Evolutionary conservation across 2,113 vertebrate species (phyloP), one percentile per base, ranked within the genome.

Genomic region (Corydoras maculifer): DNA sequence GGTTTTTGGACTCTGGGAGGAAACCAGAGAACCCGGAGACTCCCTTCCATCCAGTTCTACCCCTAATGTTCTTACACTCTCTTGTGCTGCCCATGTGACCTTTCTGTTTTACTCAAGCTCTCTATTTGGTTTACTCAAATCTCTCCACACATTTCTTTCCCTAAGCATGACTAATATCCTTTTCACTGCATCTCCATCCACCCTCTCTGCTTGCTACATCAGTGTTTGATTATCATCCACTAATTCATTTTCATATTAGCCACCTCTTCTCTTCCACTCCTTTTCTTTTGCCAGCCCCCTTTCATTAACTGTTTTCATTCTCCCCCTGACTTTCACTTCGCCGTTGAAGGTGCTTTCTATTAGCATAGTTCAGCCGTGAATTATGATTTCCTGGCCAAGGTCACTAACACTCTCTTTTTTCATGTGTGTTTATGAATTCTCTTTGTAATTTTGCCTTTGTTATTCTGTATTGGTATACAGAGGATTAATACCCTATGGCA

Each of bases 351-450:
- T 50, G 72, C 65, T 80, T 25, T 25, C 72, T 69, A 77, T 80
- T 77, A 77, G 69, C 69, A 31, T 32, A 62, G 69, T 60, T 66
- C 50, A 55, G 43, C 69, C 62, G 65, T 77, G 75, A 80, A 69
- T 77, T 71, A 77, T 77, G 72, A 77, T 69, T 69, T 80, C 65
- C 35, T 70, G 62, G 59, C 66, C 72, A 77, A 77, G 78, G 78
- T 80, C 75, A 80, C 62, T 70, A 65, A 30, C 55, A 58, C 65
- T 68, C 55, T 68, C 60, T 67, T 68, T 74, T 67, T 68, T 74
- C 68, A 62, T 74, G 18, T 25, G 18, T 25, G 74, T 76, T 68
- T 74, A 43, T 69, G 72, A 59, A 68, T 73, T 62, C 70, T 65
- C 30, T 76, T 32, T 58, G 48, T 75, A 48, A 68, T 10, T 64